A percentile compares a stretch with the other conserved stretches of the same genome.
Evolutionary conservation across 2,888 invertebrate genomes (phyloP).

Genomic region (Acleris literana): DNA sequence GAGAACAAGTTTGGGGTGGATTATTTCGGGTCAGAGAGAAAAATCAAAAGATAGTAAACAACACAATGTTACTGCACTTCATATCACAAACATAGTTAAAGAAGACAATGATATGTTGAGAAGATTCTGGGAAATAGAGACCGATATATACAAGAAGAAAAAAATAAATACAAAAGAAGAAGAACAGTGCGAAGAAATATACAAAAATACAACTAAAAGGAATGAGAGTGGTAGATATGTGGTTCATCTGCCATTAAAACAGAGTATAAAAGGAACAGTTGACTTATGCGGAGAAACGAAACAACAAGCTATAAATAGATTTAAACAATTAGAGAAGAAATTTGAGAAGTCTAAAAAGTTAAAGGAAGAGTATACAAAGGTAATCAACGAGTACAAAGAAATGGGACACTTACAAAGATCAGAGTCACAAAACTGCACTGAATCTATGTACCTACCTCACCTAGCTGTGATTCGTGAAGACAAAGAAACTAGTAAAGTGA

Average conservation of each 20-base stretch:
- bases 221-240: conserved; percentile 37
- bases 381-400: conserved; percentile 36
- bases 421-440: neutral
- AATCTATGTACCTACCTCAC: conserved; percentile 41
- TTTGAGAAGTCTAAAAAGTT: conserved; percentile 27
- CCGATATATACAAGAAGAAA: conserved; percentile 36
- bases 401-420: conserved; percentile 5
- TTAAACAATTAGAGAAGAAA: conserved; percentile 37
- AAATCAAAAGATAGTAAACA: neutral
- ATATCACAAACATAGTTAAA: conserved; percentile 31
- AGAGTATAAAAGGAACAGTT: conserved; percentile 20
- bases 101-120: conserved; percentile 40
- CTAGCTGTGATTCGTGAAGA: conserved; percentile 42
- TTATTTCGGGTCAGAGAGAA: conserved; percentile 31
- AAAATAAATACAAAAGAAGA: conserved; percentile 39
- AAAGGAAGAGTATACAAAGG: conserved; percentile 37
- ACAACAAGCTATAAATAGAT: conserved; percentile 39
- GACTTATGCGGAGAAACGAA: conserved; percentile 37
- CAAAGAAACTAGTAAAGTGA: conserved; percentile 41
- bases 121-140: conserved; percentile 43
- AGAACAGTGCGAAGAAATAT: conserved; percentile 40
- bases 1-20: conserved; percentile 40
- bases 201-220: conserved; percentile 31
- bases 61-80: conserved; percentile 29
- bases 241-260: conserved; percentile 39